Evolutionary conservation across 2,797 vertebrate species (phyloP).

Genomic region (Acipenser transmontanus): DNA sequence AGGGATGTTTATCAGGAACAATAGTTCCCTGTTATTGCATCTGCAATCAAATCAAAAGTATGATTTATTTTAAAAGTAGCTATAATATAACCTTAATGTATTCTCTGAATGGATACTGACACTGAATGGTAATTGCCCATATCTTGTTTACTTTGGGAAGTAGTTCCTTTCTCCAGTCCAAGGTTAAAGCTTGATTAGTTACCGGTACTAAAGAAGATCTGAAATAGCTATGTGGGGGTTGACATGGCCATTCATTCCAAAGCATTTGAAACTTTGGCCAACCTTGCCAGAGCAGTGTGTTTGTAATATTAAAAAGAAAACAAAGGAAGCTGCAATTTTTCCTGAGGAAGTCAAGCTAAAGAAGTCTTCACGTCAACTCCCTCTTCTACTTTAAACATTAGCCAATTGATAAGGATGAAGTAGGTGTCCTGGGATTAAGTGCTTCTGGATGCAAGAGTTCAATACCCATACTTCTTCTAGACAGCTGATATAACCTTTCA

Average conservation of each 20-base stretch:
- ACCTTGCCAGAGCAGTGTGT: no score
- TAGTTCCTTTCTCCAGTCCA: conserved; percentile 22
- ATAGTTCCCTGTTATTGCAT: conserved; percentile 26
- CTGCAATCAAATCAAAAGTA: conserved; percentile 21
- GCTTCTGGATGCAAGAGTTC: neutral
- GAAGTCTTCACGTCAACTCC: neutral
- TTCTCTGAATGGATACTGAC: conserved; percentile 20
- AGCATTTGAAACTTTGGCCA: neutral
- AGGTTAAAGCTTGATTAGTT: conserved; percentile 10
- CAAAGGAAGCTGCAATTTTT: neutral
- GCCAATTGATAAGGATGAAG: neutral
- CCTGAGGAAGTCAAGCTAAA: neutral
- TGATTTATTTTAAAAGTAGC: conserved; percentile 28
- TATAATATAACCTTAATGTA: conserved; percentile 9
- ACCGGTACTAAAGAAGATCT: conserved; percentile 10
- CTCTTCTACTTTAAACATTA: neutral
- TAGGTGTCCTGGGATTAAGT: neutral
- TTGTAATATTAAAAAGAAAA: no score
- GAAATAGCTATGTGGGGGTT: conserved; percentile 11
- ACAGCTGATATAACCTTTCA: no score
- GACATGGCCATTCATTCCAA: conserved; percentile 12
- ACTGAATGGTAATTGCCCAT: conserved; percentile 28
- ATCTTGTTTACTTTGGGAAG: conserved; percentile 26
- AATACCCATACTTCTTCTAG: no score
- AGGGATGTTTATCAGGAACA: conserved; percentile 41